phyloP scores from a whole-genome alignment of 2,113 vertebrate species.

The Pterocles gutturalis region DNA sequence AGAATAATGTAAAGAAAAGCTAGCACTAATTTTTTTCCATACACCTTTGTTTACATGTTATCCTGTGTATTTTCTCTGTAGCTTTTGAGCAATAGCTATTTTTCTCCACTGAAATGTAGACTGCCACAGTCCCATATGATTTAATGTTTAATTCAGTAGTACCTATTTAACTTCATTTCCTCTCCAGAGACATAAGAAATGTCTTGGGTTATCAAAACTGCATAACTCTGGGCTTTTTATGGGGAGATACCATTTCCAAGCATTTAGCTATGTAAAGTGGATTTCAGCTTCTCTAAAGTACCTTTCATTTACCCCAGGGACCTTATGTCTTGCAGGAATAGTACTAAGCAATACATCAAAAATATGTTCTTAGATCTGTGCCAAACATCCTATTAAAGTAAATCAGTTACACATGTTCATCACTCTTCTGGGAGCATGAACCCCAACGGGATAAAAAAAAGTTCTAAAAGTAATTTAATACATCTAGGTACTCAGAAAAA shows the following conservation, averaged over 20 bases:
- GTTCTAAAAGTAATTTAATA: not conserved
- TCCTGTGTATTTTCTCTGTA: not conserved
- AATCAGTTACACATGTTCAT: not conserved
- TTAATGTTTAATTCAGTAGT: not conserved
- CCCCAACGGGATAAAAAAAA: not conserved
- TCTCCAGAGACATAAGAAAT: not conserved
- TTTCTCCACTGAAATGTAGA: not conserved
- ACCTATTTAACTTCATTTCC: not conserved
- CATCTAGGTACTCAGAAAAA: not conserved
- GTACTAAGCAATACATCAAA: not conserved
- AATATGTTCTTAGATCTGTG: not conserved
- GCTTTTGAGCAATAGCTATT: not conserved
- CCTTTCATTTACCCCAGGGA: not conserved
- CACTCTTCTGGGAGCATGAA: not conserved
- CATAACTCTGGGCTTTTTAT: not conserved
- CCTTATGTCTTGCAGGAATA: not conserved
- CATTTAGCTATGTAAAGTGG: constrained; percentile 10
- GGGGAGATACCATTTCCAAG: not conserved
- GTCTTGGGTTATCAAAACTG: constrained; percentile 5
- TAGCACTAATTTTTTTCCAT: not conserved
- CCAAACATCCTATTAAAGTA: not conserved
- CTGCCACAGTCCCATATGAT: not conserved
- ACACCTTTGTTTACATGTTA: not conserved
- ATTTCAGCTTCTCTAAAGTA: constrained; percentile 14
- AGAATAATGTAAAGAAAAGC: not conserved